Evolutionary conservation across 1,140 invertebrate species (phyloP).

Genomic region (Atopsyche davidsoni): DNA sequence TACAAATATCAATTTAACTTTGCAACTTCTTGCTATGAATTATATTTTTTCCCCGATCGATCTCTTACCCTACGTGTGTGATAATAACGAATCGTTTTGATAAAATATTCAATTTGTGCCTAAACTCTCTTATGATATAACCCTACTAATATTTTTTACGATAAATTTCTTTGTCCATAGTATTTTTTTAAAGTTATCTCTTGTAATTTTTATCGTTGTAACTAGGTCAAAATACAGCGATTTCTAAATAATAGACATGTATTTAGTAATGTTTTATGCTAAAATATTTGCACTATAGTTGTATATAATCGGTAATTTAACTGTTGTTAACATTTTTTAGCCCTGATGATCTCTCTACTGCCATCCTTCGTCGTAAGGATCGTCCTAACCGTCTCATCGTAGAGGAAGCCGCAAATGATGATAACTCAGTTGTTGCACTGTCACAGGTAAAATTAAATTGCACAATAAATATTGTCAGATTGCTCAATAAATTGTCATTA

Average conservation of each 20-base stretch:
- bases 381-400: slow-evolving; percentile 97
- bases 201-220: neutral
- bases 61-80: too few species aligned
- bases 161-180: slow-evolving; percentile 11
- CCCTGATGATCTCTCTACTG: slow-evolving; percentile 93
- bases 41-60: slow-evolving; percentile 9
- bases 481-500: neutral
- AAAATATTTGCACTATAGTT: too few species aligned
- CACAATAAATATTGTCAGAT: slow-evolving; percentile 9
- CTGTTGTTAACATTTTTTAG: slow-evolving; percentile 41
- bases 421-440: slow-evolving; percentile 94
- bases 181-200: slow-evolving; percentile 2
- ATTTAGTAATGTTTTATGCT: too few species aligned
- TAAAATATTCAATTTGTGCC: neutral
- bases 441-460: slow-evolving; percentile 68
- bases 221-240: neutral
- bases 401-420: slow-evolving; percentile 96
- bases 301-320: neutral
- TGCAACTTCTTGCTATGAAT: slow-evolving; percentile 14
- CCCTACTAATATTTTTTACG: slow-evolving; percentile 11
- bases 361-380: slow-evolving; percentile 95
- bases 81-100: slow-evolving; percentile 4
- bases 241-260: too few species aligned
- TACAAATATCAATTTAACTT: slow-evolving; percentile 30
- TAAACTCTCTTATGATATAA: slow-evolving; percentile 5